A percentile compares a stretch with the other conserved stretches of the same genome.
phyloP scores from a whole-genome alignment of 2,888 invertebrate genomes.

The Amblyjoppa fuscipennis region DNA sequence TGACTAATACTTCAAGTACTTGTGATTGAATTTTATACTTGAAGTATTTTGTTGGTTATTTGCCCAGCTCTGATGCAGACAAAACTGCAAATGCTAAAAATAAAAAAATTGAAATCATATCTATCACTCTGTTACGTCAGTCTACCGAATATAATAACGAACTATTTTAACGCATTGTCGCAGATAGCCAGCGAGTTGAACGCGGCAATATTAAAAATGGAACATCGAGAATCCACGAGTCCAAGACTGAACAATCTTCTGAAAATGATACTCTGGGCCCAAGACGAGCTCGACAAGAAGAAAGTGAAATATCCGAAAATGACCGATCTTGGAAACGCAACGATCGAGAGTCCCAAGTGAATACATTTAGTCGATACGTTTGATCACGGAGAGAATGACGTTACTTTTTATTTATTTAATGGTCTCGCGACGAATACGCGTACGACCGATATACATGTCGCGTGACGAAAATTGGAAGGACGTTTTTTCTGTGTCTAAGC shows the following conservation, averaged over 20 bases:
- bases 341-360: constrained; percentile 91
- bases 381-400: constrained; percentile 23
- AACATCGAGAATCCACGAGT: constrained; percentile 95
- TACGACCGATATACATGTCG: constrained; percentile 8
- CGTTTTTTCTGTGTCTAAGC: no score
- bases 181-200: constrained; percentile 98
- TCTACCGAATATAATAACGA: not conserved
- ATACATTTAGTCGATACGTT: constrained; percentile 47
- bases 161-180: constrained; percentile 67
- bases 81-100: no score
- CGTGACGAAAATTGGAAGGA: constrained; percentile 2
- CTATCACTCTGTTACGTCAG: not conserved
- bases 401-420: constrained; percentile 60
- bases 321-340: constrained; percentile 95
- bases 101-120: not conserved
- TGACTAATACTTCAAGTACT: no score
- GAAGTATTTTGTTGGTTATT: no score
- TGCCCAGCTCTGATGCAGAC: no score
- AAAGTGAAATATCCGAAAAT: constrained; percentile 98
- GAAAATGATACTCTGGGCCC: constrained; percentile 97
- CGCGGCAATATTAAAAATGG: constrained; percentile 98
- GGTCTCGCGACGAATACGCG: constrained; percentile 23
- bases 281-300: constrained; percentile 97
- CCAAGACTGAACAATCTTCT: constrained; percentile 96
- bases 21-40: no score